Evolutionary conservation across 2,113 vertebrate genomes (phyloP), one percentile per base, ranked within the genome.

Genomic region (Montifringilla adamsi): DNA sequence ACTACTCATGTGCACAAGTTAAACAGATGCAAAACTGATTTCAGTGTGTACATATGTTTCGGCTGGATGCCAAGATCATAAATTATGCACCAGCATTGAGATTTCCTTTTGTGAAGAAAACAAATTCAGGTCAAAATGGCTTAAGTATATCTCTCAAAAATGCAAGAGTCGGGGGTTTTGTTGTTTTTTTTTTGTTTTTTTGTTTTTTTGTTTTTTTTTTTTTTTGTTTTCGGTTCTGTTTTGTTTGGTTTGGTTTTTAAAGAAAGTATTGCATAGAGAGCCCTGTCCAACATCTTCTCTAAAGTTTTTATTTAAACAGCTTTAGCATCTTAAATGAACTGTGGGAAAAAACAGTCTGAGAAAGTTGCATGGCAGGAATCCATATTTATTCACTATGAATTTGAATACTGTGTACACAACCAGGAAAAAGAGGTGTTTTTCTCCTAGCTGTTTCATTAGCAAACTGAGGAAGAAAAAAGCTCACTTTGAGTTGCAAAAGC

Each of bases 21-120:
- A 95, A 95, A 77, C 89, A 95, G 94, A 96, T 94, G 95, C 86
- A 95, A 95, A 96, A 95, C 79, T 89, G 90, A 96, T 90, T 95
- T 95, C 90, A 81, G 56, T 49, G 74, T 59, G 86, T 93, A 96
- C 86, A 95, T 90, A 86, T 93, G 96, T 92, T 97, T 86, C 56
- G 72, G 89, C 86, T 93, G 64, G 47, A 78, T 92, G 93, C 92
- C 95, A 94, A 75, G 50, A 92, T 52, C 59, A 70, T 92, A 93
- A 93, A 96, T 94, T 90, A 92, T 76, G 26, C 46, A 81, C 68
- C 39, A 89, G 47, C 46, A 35, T 0, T 47, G 89, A 86, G 68
- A 89, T 86, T 88, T 67, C 50, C 13, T 86, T 93, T 93, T 74
- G 50, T 70, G 47, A 90, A 77, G 39, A 79, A 67, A 93, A 93